A percentile compares a stretch with the other conserved stretches of the same genome.
These are phyloP conservation scores for Anseranas semipalmata DNA, from an alignment of 2,113 vertebrate species.

Conservation along the genomic window DNA sequence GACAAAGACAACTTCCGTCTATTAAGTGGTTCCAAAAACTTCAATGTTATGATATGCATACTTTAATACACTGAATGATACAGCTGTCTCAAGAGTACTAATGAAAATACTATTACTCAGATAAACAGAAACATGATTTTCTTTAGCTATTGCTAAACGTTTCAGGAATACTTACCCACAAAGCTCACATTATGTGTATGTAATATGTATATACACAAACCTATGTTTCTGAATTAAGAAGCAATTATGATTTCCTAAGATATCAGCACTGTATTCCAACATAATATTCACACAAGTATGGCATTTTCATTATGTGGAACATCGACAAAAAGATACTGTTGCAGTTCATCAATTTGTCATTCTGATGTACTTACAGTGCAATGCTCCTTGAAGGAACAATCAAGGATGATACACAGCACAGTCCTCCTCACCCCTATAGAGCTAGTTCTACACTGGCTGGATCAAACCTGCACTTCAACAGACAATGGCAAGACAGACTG, in stretches of 20 bases:
- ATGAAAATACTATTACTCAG: slow-evolving; percentile 66
- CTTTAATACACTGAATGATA: slow-evolving; percentile 70
- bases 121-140: slow-evolving; percentile 71
- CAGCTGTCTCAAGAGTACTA: slow-evolving; percentile 70
- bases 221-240: slow-evolving; percentile 78
- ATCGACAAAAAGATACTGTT: slow-evolving; percentile 86
- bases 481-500: slow-evolving; percentile 91
- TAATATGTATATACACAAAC: slow-evolving; percentile 66
- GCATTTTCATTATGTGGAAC: slow-evolving; percentile 86
- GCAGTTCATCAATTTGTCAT: slow-evolving; percentile 87
- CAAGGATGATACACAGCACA: slow-evolving; percentile 93
- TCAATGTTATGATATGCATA: slow-evolving; percentile 74
- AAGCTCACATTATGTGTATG: slow-evolving; percentile 71
- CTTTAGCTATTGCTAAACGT: slow-evolving; percentile 78
- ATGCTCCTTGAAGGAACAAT: slow-evolving; percentile 93
- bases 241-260: slow-evolving; percentile 76
- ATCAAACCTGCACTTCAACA: slow-evolving; percentile 93
- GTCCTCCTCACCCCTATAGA: slow-evolving; percentile 91
- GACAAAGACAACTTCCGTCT: slow-evolving; percentile 72
- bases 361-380: slow-evolving; percentile 98
- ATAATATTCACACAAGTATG: slow-evolving; percentile 83
- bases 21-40: slow-evolving; percentile 73
- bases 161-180: slow-evolving; percentile 85
- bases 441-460: slow-evolving; percentile 92
- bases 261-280: slow-evolving; percentile 86